Evolutionary conservation across 2,888 invertebrate species (phyloP).

Genomic region (Yponomeuta sedellus): DNA sequence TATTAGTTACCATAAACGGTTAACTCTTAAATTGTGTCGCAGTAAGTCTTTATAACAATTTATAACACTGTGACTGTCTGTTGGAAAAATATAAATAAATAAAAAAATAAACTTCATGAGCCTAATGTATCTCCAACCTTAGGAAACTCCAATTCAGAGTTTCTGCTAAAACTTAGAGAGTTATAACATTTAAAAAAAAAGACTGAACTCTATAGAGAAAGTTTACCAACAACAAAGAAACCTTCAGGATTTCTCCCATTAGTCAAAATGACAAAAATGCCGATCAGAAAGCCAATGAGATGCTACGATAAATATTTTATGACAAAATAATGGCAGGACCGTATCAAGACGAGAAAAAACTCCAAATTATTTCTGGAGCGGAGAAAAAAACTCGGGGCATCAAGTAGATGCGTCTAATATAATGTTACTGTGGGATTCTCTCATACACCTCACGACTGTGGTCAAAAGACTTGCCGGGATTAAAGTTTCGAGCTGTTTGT

Average conservation of each 20-base stretch:
- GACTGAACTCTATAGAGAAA: no score
- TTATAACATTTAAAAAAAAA: no score
- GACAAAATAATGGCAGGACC: conserved; percentile 56
- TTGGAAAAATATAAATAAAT: no score
- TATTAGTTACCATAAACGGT: no score
- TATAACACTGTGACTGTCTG: no score
- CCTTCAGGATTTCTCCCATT: not conserved
- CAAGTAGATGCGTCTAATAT: conserved; percentile 24
- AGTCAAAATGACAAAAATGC: not conserved
- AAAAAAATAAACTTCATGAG: no score
- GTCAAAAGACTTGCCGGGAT: not conserved
- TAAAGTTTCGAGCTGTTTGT: not conserved
- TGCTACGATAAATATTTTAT: conserved; percentile 57
- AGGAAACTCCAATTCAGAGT: no score
- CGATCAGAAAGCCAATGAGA: conserved; percentile 24
- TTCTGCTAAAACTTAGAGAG: no score
- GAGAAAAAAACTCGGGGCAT: conserved; percentile 22
- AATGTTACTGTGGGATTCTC: not conserved
- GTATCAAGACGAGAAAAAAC: conserved; percentile 31
- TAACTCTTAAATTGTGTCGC: no score
- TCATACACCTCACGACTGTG: not conserved
- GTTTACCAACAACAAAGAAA: not conserved
- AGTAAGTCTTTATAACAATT: no score
- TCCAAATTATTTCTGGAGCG: conserved; percentile 23
- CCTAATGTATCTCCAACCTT: no score